phyloP scores from a whole-genome alignment of 2,797 vertebrate species.

The Gallinago solitaria region DNA sequence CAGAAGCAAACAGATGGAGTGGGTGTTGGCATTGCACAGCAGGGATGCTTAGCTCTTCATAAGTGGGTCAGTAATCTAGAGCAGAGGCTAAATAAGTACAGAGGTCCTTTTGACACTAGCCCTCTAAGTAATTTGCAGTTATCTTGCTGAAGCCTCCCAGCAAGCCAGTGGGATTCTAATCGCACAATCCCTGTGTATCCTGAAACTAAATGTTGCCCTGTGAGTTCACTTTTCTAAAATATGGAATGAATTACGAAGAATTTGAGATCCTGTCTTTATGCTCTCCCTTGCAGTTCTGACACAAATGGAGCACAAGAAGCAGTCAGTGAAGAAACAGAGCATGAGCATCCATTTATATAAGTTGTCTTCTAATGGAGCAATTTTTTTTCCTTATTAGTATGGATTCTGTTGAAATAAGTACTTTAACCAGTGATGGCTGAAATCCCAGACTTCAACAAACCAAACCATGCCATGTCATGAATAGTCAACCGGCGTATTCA shows the following conservation, averaged over 20 bases:
- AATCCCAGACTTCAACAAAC: background rate
- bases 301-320: background rate
- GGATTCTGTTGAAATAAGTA: background rate
- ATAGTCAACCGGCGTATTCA: background rate
- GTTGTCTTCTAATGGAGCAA: background rate
- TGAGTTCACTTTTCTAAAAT: conserved; percentile 14
- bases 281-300: background rate
- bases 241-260: fast-evolving
- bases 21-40: conserved; percentile 34
- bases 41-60: conserved; percentile 53
- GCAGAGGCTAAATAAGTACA: conserved; percentile 51
- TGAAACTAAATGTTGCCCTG: background rate
- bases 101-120: conserved; percentile 45
- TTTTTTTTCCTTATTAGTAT: background rate
- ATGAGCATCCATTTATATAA: background rate
- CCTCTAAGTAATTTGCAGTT: conserved; percentile 37
- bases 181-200: conserved; percentile 11
- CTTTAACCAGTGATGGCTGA: background rate
- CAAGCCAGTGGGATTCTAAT: conserved; percentile 31
- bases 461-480: background rate
- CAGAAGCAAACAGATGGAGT: conserved; percentile 67
- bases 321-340: background rate
- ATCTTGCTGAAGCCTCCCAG: conserved; percentile 28
- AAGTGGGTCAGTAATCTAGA: conserved; percentile 72
- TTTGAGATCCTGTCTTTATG: background rate